Evolutionary conservation across 1,140 invertebrate genomes (phyloP), one percentile per base, ranked within the genome.

Genomic region (Bradynema listronoti): DNA sequence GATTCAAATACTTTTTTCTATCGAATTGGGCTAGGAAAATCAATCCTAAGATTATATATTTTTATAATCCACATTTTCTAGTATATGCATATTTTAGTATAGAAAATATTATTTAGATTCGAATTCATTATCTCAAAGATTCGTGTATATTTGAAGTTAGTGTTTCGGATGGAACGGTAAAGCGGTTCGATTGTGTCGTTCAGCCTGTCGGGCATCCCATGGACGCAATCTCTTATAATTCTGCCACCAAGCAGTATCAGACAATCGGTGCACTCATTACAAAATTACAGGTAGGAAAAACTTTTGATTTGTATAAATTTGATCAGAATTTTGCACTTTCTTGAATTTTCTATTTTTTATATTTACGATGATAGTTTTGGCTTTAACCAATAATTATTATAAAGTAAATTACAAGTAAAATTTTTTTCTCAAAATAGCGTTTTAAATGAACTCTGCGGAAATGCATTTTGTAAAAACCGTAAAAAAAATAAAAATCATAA

Each of bases 101-200:
- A 5, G 3, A 50, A 29, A 50, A 50, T 2, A 50, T 30, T 9
- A 25, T 19, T 5, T 30, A n/a, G 19, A n/a, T 50, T 50, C 47
- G 47, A 27, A 50, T 50, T 25, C 47, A 50, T 27, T 50, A 50
- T 27, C 16, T 32, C 3, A 50, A 27, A 32, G 47, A 50, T 29
- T 16, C 16, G 16, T 50, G 47, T 27, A 29, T 50, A 30, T n/a
- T 50, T 25, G 47, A 50, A 50, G 27, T 50, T 3, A n/a, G 4
- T 29, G 27, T 30, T 50, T n/a, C 16, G 16, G 47, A 50, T n/a
- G 36, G 36, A 11, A 19, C 47, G 4, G 3, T 50, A 9, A 50
- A 29, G 19, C 16, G 47, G n/a, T 50, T 50, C 27, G 34, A 27
- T 27, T 50, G 47, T 50, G 4, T 24, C 14, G 47, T 50, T 25